Evolutionary conservation across 2,797 vertebrate species (phyloP), one percentile per base, ranked within the genome.

Genomic region (Lacerta agilis): DNA sequence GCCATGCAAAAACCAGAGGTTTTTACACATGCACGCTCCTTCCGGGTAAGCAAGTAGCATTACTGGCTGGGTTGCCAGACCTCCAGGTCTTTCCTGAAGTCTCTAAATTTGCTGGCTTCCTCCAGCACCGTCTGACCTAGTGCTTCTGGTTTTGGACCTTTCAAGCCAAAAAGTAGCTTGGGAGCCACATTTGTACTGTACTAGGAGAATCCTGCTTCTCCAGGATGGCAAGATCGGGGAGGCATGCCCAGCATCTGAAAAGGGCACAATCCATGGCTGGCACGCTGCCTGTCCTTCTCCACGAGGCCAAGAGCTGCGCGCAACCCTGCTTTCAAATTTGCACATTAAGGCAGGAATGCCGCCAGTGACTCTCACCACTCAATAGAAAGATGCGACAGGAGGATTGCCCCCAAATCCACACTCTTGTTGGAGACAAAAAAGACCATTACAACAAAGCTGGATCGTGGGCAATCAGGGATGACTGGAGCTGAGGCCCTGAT

Each of bases 281-380:
- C 2, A 43, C 8, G 2, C 8, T 15, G 15, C 49, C 49, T 10
- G 7, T 15, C 2, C 5, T 0, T 15, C 71, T n/a, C 7, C 6
- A 29, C 10, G 4, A 2, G 41, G 10, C 41, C 45, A 13, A n/a
- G 9, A 4, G 29, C 49, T 58, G n/a, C 8, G 4, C 2, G 18
- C 4, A 25, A 61, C 18, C 55, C 58, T 38, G 77, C 45, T 15
- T 55, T 38, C 20, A 36, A 36, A 73, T 33, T 18, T 15, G 9
- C 41, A 29, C 2, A 2, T 41, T 36, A 64, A 64, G 79, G 55
- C n/a, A 36, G n/a, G 8, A 36, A 38, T 80, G 58, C 10, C 18
- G 7, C 20, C 17, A 7, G 61, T 64, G 61, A 64, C 17, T 23
- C 36, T 72, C 6, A 33, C 71, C 71, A 33, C 17, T 15, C 4